These are phyloP conservation scores for Ctenopoma kingsleyae DNA, from an alignment of 2,797 vertebrate species.

Conservation along the genomic window DNA sequence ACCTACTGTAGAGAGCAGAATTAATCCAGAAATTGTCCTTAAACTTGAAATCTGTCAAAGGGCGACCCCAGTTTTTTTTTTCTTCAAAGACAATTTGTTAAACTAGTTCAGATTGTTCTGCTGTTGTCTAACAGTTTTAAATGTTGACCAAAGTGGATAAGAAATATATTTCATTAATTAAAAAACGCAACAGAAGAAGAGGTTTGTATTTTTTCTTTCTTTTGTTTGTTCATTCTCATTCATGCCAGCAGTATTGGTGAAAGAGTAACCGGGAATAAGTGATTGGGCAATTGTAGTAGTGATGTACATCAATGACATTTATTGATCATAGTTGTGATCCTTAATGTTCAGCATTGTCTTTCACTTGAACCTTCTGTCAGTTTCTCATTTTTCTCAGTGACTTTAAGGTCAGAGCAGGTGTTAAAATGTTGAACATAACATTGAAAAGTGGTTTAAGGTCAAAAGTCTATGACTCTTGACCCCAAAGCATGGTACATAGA, in stretches of 20 bases:
- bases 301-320: neutral
- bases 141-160: conserved; percentile 71
- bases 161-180: conserved; percentile 69
- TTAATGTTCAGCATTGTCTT: neutral
- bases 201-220: conserved; percentile 16
- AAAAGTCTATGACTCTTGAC: neutral
- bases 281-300: neutral
- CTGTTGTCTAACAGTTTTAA: conserved; percentile 62
- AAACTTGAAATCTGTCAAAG: conserved; percentile 28
- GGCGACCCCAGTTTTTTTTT: conserved; percentile 20
- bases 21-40: conserved; percentile 22
- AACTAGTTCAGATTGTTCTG: conserved; percentile 52
- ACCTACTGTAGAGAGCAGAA: neutral
- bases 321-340: conserved; percentile 15
- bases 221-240: neutral
- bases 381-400: neutral
- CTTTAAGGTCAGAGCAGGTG: conserved; percentile 6
- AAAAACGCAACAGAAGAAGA: conserved; percentile 53
- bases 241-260: neutral
- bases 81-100: conserved; percentile 25
- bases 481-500: conserved; percentile 23
- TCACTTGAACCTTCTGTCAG: neutral
- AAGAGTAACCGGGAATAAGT: neutral
- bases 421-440: conserved; percentile 1
- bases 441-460: conserved; percentile 10